Percentiles rank a stretch among this genome's conserved stretches.
These are phyloP conservation scores for Aphelenchoides besseyi DNA, from an alignment of 1,140 invertebrate species.

Conservation along the genomic window DNA sequence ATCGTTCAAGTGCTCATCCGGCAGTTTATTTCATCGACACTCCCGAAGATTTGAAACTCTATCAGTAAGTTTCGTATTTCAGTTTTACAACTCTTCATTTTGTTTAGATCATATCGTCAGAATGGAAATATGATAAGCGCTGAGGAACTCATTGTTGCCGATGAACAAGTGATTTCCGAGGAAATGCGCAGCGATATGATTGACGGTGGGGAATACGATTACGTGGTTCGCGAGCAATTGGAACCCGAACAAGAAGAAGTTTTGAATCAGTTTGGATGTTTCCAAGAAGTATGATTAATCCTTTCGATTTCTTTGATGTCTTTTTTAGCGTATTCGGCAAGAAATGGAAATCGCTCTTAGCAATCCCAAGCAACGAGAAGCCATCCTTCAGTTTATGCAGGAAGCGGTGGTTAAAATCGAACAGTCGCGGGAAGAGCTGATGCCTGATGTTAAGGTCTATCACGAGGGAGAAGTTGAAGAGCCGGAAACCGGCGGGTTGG, in stretches of 20 bases:
- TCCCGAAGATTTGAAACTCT: constrained; percentile 15
- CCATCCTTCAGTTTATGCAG: background rate
- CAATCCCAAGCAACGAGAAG: background rate
- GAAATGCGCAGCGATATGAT: background rate
- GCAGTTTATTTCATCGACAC: constrained; percentile 21
- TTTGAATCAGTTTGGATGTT: background rate
- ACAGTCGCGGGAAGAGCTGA: background rate
- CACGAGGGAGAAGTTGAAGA: background rate
- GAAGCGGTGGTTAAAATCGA: background rate
- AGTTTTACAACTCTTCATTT: constrained; percentile 11
- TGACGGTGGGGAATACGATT: constrained; percentile 3
- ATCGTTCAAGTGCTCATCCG: constrained; percentile 3
- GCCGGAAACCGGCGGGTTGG: no score
- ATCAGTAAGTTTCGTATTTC: constrained; percentile 20
- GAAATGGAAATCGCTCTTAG: background rate
- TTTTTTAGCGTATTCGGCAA: background rate
- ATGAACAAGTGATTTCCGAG: constrained; percentile 11
- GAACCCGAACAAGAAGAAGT: background rate
- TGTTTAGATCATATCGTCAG: background rate
- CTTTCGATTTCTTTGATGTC: background rate
- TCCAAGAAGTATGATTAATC: background rate
- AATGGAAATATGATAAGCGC: background rate
- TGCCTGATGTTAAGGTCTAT: background rate
- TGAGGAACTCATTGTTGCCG: constrained; percentile 17
- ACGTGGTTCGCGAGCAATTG: background rate